Evolutionary conservation across 2,113 vertebrate genomes (phyloP), one percentile per base, ranked within the genome.

Genomic region (Brachyhypopomus occidentalis): DNA sequence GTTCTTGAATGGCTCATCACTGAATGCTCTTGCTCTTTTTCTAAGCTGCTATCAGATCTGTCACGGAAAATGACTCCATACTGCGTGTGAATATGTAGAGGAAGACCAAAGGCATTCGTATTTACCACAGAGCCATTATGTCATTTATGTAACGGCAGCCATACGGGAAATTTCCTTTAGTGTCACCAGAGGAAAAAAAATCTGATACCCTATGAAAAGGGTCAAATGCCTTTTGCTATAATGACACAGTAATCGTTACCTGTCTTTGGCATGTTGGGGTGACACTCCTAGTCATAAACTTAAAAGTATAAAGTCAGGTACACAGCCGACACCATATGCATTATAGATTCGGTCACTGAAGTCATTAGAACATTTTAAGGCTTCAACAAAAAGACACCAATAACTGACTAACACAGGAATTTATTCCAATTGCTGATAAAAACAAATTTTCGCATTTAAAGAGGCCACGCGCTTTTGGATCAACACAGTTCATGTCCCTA

Each of bases 61-160:
- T 81, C 78, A 70, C 9, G 72, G n/a, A 72, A 83, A 83, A 70
- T 70, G 66, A 41, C 64, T 69, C 64, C 64, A 79, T 79, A 70
- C 66, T 70, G 66, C n/a, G 19, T 70, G 66, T 70, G 34, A 70
- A 41, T n/a, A n/a, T n/a, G 38, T 19, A 67, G 64, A 70, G 66
- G 11, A 41, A 41, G 7, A 11, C 34, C 38, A 38, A 70, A 70
- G 66, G 34, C 66, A 41, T 70, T 34, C 66, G 6, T 41, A 70
- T 56, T 56, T 38, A 66, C 20, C 20, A 11, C 56, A 79, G 36
- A 60, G 34, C 7, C 23, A 7, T n/a, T n/a, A n/a, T n/a, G 66
- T 34, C 52, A 70, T 60, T 45, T 16, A 25, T 48, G 14, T 75
- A 22, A 81, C 34, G 52, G 48, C 45, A 67, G 17, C 30, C 48